Percentiles rank a stretch among this genome's conserved stretches.
Conservation (phyloP, 2,888 invertebrate species). For the Lithosia quadra region DNA sequence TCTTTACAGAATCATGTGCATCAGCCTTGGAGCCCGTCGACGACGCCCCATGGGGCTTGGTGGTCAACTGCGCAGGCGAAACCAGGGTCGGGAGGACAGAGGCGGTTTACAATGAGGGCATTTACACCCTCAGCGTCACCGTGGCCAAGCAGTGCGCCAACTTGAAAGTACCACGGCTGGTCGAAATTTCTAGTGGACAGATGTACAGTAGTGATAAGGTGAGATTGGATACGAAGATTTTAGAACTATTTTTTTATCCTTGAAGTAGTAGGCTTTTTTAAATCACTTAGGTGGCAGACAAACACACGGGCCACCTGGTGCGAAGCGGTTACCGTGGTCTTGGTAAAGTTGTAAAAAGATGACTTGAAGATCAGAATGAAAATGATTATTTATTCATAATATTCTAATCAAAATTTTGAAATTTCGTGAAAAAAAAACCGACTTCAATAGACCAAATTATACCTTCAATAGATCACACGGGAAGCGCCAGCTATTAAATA, state of each 20-base stretch:
- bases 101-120: slow-evolving; percentile 96
- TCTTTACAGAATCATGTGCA: slow-evolving; percentile 91
- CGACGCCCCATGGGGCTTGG: slow-evolving; percentile 90
- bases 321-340: too few species aligned
- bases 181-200: slow-evolving; percentile 95
- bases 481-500: too few species aligned
- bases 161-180: slow-evolving; percentile 89
- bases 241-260: not conserved
- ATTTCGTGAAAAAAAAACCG: too few species aligned
- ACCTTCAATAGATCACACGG: too few species aligned
- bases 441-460: too few species aligned
- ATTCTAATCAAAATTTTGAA: too few species aligned
- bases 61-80: slow-evolving; percentile 97
- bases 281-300: too few species aligned
- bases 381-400: too few species aligned
- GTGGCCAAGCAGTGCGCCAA: slow-evolving; percentile 93
- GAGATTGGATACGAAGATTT: slow-evolving; percentile 17
- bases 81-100: slow-evolving; percentile 96
- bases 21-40: slow-evolving; percentile 90
- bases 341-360: too few species aligned
- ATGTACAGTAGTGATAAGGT: slow-evolving; percentile 94
- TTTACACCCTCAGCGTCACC: slow-evolving; percentile 93
- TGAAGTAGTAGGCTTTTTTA: too few species aligned
- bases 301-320: too few species aligned
- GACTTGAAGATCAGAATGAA: too few species aligned